phyloP scores from a whole-genome alignment of 2,113 vertebrate species.

The Equus quagga region DNA sequence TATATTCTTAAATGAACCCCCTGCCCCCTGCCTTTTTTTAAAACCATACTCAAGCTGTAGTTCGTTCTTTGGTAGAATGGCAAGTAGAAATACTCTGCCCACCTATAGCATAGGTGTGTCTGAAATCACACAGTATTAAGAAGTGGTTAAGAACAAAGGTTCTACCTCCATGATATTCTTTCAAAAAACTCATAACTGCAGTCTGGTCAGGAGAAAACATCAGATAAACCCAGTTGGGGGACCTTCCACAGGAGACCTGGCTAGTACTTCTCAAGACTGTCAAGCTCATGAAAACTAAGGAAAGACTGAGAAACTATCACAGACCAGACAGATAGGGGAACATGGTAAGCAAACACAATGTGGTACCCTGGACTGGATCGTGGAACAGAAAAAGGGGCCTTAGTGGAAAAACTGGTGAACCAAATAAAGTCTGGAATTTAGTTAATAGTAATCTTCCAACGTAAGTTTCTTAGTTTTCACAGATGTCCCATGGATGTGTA shows the following conservation, averaged over 20 bases:
- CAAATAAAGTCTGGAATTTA: background rate
- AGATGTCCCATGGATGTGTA: background rate
- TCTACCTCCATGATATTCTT: background rate
- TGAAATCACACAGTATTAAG: background rate
- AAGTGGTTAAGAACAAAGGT: background rate
- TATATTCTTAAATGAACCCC: background rate
- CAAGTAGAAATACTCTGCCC: background rate
- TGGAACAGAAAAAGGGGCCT: background rate
- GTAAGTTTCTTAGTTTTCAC: background rate
- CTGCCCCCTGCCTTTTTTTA: no score
- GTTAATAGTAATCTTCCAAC: background rate
- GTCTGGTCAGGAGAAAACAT: background rate
- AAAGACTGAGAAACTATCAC: background rate
- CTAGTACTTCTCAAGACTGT: background rate
- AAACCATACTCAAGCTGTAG: background rate
- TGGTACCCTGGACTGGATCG: background rate
- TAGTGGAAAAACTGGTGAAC: background rate
- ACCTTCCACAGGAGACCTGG: background rate
- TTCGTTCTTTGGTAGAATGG: background rate
- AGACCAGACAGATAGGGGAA: background rate
- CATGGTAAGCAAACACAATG: background rate
- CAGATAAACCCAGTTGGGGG: background rate
- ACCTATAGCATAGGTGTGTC: background rate
- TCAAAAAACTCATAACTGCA: background rate
- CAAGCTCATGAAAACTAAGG: background rate